Base-by-base conservation (phyloP, 2,888 invertebrate genomes). In the Drosophila recens region DNA sequence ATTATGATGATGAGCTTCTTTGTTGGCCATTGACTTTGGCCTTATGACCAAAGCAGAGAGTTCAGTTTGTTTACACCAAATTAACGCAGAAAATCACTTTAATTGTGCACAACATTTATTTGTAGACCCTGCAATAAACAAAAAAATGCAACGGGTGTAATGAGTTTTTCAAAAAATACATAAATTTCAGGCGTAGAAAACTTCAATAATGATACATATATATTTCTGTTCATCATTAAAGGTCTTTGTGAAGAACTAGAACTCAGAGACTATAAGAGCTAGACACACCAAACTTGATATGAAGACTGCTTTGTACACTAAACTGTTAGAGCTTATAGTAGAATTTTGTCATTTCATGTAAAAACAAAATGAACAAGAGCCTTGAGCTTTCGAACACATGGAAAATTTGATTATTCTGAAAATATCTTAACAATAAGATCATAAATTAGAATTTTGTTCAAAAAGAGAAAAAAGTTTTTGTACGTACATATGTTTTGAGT, bases 81-180 rank as follows among this genome's bases (percentile, higher is more conserved):
- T 86, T 86, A 87, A 66, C 81, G 89, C 81, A 75, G 53, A 80
- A 88, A 88, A 80, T 85, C 79, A 87, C 75, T 74, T 83, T 79
- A 86, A 89, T 83, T 88, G 83, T 49, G 74, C 63, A 42, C 64
- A 72, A 48, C 54, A 67, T 63, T 59, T 15, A 13, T 57, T 57
- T 17, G 6, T 23, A 45, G 45, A 38, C 38, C n/a, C 38, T 38
- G 38, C 30, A 30, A 1, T n/a, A 38, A 2, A 2, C 2, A 13
- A 38, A 0, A 38, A 38, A 38, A 6, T 38, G n/a, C n/a, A n/a
- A 8, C 5, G 38, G 38, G 38, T 38, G 6, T n/a, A 8, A 2
- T n/a, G 8, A 38, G n/a, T n/a, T 2, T 38, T 6, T 38, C 38
- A 13, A 13, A 13, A 1, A 36, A 36, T 30, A 30, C 8, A 30